phyloP scores from a whole-genome alignment of 2,797 vertebrate species.

The Erpetoichthys calabaricus region DNA sequence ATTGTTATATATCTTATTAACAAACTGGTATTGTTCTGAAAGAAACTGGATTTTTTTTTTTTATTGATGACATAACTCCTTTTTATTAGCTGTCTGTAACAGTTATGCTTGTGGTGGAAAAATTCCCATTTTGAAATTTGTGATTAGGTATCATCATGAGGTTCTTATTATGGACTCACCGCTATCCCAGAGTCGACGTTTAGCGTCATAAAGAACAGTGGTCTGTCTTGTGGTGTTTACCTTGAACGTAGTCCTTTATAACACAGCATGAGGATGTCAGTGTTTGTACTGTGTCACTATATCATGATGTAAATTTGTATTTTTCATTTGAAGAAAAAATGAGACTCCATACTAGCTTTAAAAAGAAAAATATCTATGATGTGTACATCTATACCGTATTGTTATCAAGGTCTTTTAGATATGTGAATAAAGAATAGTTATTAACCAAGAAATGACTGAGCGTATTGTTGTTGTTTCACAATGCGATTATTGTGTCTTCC shows the following conservation, averaged over 20 bases:
- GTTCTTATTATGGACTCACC: no score
- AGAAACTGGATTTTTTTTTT: no score
- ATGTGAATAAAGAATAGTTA: constrained; percentile 12
- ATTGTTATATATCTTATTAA: no score
- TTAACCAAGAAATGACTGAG: constrained; percentile 1
- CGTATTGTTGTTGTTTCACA: no score
- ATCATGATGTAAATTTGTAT: not conserved
- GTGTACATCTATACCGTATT: not conserved
- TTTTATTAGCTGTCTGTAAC: no score
- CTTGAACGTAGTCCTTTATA: not conserved
- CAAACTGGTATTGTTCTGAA: no score
- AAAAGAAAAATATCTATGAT: not conserved
- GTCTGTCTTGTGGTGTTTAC: not conserved
- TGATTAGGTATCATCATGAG: no score
- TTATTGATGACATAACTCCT: no score
- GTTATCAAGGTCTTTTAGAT: constrained; percentile 6
- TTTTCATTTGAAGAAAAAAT: not conserved
- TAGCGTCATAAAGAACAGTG: not conserved
- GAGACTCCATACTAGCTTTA: constrained; percentile 3
- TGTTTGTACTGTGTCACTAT: constrained; percentile 1
- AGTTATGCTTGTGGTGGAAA: no score
- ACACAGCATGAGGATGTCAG: not conserved
- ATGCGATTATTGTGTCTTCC: not conserved
- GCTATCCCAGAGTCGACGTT: no score
- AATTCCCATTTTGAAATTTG: no score